Evolutionary conservation across 2,888 invertebrate genomes (phyloP).

Genomic region (Apamea anceps): DNA sequence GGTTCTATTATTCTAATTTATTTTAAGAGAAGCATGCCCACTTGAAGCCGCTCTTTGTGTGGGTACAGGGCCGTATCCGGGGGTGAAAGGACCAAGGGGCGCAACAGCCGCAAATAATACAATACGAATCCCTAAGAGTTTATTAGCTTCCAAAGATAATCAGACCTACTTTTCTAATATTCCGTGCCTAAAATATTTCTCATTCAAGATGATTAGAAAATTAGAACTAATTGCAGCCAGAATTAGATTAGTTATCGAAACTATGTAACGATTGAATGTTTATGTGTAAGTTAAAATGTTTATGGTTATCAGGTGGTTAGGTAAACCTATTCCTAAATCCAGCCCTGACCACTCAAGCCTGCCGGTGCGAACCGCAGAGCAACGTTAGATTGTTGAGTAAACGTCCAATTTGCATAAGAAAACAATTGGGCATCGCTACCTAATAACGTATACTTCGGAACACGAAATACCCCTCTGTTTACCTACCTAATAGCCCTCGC

Average conservation of each 20-base stretch:
- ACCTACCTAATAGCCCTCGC: constrained; percentile 36
- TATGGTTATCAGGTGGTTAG: not conserved
- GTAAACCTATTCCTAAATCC: constrained; percentile 1
- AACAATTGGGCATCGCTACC: constrained; percentile 72
- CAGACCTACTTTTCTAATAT: not conserved
- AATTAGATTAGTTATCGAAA: not conserved
- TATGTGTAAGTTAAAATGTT: not conserved
- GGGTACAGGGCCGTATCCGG: constrained; percentile 45
- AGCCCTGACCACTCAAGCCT: constrained; percentile 56
- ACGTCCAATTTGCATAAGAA: constrained; percentile 82
- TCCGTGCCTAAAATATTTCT: not conserved
- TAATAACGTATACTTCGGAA: constrained; percentile 46
- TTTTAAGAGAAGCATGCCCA: constrained; percentile 67
- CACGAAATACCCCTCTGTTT: constrained; percentile 49
- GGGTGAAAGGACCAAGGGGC: not conserved
- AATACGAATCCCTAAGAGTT: no score
- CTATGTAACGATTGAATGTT: no score
- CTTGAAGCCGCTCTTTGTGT: constrained; percentile 64
- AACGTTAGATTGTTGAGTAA: constrained; percentile 72
- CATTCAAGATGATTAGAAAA: not conserved
- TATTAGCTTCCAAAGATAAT: not conserved
- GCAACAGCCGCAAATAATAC: not conserved
- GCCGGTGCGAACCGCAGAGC: constrained; percentile 57
- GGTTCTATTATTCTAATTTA: constrained; percentile 74
- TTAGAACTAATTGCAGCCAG: not conserved